A percentile compares a stretch with the other conserved stretches of the same genome.
Evolutionary conservation across 1,140 invertebrate species (phyloP).

Genomic region (Acromyrmex heyeri): DNA sequence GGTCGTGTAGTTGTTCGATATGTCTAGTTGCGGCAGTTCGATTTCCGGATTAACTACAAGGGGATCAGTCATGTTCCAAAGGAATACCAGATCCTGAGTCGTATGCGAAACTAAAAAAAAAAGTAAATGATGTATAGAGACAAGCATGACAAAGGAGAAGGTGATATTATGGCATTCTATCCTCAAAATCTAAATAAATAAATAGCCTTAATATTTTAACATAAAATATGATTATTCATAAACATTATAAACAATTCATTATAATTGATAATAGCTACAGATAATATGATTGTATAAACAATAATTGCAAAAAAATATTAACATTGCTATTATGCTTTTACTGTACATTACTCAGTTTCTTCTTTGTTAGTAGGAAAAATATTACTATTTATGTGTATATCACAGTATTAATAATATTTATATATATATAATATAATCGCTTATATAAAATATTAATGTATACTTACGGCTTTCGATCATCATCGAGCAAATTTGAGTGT

Average conservation of each 20-base stretch:
- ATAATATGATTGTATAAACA: not conserved
- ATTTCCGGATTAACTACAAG: slow-evolving; percentile 95
- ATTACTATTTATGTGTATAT: not conserved
- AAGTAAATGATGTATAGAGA: not conserved
- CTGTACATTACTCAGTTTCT: not conserved
- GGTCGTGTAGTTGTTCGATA: slow-evolving; percentile 94
- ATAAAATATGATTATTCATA: not conserved
- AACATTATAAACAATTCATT: not conserved
- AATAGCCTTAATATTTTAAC: not conserved
- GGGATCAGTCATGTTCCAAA: slow-evolving; percentile 96
- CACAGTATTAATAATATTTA: not conserved
- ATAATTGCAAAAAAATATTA: not conserved
- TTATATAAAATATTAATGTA: not conserved
- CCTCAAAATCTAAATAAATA: not conserved
- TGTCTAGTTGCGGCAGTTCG: slow-evolving; percentile 94
- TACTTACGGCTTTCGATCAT: slow-evolving; percentile 96
- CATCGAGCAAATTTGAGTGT: slow-evolving; percentile 96
- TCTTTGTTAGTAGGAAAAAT: not conserved
- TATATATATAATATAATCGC: no score
- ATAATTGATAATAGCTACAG: not conserved
- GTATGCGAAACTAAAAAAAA: slow-evolving; percentile 92
- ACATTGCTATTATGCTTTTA: no score
- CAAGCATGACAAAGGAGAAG: not conserved
- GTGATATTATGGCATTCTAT: not conserved
- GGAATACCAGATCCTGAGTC: slow-evolving; percentile 93